Percentiles rank a stretch among this genome's conserved stretches.
Conservation (phyloP, 2,888 invertebrate genomes). For the Rhynchonema sp. region DNA sequence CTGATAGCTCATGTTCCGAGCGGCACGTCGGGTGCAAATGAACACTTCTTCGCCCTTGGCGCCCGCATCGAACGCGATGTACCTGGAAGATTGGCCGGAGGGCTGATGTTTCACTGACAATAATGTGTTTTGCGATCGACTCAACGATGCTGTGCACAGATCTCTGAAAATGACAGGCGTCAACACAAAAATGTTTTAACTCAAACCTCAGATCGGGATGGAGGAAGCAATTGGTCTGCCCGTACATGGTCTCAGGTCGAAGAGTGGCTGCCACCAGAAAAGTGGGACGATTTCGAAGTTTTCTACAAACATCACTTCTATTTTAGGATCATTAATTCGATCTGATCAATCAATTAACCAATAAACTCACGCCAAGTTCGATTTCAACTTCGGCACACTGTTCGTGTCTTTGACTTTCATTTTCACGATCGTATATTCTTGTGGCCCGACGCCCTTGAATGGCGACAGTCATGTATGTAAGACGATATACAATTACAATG, state of each 20-base stretch:
- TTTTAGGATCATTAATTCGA: too few relatives aligned
- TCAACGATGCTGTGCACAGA: too few relatives aligned
- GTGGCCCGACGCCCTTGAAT: conserved; percentile 65
- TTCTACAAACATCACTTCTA: too few relatives aligned
- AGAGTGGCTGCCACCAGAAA: conserved; percentile 80
- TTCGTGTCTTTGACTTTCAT: too few relatives aligned
- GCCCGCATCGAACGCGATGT: conserved; percentile 53
- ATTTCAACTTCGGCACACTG: conserved; percentile 48
- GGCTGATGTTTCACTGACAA: too few relatives aligned
- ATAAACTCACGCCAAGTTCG: conserved; percentile 35
- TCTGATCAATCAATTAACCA: too few relatives aligned
- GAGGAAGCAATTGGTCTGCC: conserved; percentile 97
- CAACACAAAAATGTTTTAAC: too few relatives aligned
- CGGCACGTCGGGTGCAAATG: conserved; percentile 66
- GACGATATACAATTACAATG: neutral
- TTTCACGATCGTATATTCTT: conserved; percentile 91
- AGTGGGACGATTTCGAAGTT: too few relatives aligned
- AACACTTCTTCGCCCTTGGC: conserved; percentile 48
- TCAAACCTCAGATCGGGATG: conserved; percentile 73
- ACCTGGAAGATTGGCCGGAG: too few relatives aligned
- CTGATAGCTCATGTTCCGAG: conserved; percentile 86
- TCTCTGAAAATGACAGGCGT: too few relatives aligned
- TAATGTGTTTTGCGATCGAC: too few relatives aligned
- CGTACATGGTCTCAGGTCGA: conserved; percentile 99
- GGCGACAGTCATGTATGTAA: neutral